These are phyloP conservation scores for Acanthisitta chloris DNA, from an alignment of 2,113 vertebrate genomes.

Conservation along the genomic window DNA sequence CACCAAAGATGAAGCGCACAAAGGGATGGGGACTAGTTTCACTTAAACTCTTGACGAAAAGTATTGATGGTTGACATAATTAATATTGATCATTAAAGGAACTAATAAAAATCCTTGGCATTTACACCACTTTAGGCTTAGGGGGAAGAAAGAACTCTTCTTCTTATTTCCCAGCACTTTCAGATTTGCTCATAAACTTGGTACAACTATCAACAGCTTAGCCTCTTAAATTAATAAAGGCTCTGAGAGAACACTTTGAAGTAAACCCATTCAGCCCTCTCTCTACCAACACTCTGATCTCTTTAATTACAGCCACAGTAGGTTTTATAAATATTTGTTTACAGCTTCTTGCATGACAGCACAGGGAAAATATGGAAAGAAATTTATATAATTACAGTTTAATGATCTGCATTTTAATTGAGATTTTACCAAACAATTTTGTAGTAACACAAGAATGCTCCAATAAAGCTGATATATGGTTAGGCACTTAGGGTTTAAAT, in stretches of 20 bases:
- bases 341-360: background rate
- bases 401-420: slow-evolving; percentile 38
- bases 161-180: background rate
- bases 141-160: background rate
- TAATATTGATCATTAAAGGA: background rate
- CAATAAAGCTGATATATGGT: background rate
- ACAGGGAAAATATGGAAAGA: slow-evolving; percentile 25
- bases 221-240: background rate
- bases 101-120: background rate
- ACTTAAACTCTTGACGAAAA: background rate
- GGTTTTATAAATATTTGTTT: slow-evolving; percentile 57
- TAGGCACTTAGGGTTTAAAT: background rate
- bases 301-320: slow-evolving; percentile 25
- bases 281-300: background rate
- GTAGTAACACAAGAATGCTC: background rate
- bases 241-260: background rate
- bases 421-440: slow-evolving; percentile 13
- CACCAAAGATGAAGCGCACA: background rate
- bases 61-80: background rate
- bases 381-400: slow-evolving; percentile 42
- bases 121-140: background rate
- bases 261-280: background rate
- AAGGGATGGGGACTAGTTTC: background rate
- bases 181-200: background rate
- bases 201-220: background rate